Evolutionary conservation across 2,888 invertebrate species (phyloP), one percentile per base, ranked within the genome.

Genomic region (Hypselothyrea guttata): DNA sequence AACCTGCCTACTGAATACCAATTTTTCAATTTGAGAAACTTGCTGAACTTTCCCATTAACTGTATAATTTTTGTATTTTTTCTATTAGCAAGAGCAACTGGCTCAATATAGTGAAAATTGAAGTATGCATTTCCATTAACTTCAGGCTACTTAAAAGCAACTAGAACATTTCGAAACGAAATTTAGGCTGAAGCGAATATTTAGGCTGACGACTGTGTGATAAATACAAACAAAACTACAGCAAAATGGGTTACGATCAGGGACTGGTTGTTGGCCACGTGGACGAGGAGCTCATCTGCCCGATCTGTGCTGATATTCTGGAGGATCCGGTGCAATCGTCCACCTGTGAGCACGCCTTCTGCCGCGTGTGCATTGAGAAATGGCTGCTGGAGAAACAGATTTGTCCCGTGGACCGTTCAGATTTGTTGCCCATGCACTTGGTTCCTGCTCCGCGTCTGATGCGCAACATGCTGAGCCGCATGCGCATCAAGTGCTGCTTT

Each of bases 251-350:
- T 38, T 78, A 69, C 13, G 83, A 78, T 53, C 15, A 74, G 4
- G 52, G 30, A 7, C 12, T 54, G n/a, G 64, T 78, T 46, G 46
- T 76, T 27, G 79, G 78, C 0, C 54, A 60, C 11, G 76, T 83
- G 18, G 83, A 78, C 33, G 79, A 76, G 51, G 83, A 83, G 51
- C 61, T 83, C 0, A 48, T 83, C 0, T 78, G 78, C 4, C 81
- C 81, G 7, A 78, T 78, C 7, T 78, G 78, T 3, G 46, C 69
- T 0, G 83, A 83, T 31, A 71, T 78, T 0, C 55, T 83, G 12
- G 83, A 78, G 70, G 62, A 67, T 1, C 78, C 78, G 0, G 48
- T 83, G 53, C 78, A 79, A 7, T 79, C 83, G 1, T 48, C 60
- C 0, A 28, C 16, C 41, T 78, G 78, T 11, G 83, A 78, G 38